A percentile compares a stretch with the other conserved stretches of the same genome.
phyloP scores from a whole-genome alignment of 2,888 invertebrate genomes.

The Xestia xanthographa region DNA sequence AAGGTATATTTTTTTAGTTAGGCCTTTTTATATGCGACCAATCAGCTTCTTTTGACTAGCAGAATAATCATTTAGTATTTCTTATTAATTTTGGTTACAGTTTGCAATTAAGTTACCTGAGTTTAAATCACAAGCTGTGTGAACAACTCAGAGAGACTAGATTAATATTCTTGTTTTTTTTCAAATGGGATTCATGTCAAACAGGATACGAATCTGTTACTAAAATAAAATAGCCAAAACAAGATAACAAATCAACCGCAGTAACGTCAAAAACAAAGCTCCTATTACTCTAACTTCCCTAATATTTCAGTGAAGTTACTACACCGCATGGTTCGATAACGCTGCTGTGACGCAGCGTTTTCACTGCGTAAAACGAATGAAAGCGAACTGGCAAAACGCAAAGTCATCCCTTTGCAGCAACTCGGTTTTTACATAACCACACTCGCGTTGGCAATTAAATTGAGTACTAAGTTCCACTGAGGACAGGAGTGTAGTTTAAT shows the following conservation, averaged over 20 bases:
- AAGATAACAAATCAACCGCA: conserved; percentile 12
- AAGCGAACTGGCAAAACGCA: conserved; percentile 65
- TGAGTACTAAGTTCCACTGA: conserved; percentile 58
- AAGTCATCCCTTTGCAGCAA: conserved; percentile 65
- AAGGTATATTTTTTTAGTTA: background rate
- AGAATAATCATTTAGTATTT: background rate
- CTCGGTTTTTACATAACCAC: conserved; percentile 56
- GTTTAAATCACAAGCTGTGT: background rate
- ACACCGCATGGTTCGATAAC: conserved; percentile 64
- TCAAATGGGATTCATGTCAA: background rate
- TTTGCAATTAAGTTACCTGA: background rate
- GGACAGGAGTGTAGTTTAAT: conserved; percentile 14
- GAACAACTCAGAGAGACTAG: background rate
- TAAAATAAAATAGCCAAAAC: background rate
- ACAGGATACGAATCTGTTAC: background rate
- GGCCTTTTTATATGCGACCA: too few relatives aligned
- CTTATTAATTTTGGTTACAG: background rate
- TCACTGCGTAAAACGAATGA: conserved; percentile 65
- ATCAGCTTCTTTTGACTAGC: too few relatives aligned
- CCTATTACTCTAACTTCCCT: conserved; percentile 39
- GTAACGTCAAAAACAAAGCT: conserved; percentile 16
- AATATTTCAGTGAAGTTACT: conserved; percentile 63
- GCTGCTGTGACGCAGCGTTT: conserved; percentile 68
- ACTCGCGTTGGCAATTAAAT: conserved; percentile 60
- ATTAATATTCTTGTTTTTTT: background rate